phyloP scores from a whole-genome alignment of 2,888 invertebrate genomes.

The Schrankia costaestrigalis region DNA sequence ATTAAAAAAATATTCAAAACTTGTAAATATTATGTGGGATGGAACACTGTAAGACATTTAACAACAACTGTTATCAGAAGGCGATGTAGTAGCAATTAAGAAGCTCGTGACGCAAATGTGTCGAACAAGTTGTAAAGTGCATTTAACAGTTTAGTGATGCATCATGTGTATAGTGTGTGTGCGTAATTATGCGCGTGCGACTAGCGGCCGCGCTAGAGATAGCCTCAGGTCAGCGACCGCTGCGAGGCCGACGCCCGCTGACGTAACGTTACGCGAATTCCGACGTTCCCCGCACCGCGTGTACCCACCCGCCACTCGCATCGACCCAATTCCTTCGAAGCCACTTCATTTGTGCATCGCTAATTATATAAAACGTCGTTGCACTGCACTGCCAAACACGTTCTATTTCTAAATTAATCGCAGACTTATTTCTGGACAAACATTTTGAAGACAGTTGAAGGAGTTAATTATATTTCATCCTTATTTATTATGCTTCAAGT shows the following conservation, averaged over 20 bases:
- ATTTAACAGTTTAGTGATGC: constrained; percentile 24
- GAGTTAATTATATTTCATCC: too few species aligned
- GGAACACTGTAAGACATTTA: too few species aligned
- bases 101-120: constrained; percentile 11
- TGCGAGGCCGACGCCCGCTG: constrained; percentile 76
- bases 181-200: constrained; percentile 63
- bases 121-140: constrained; percentile 16
- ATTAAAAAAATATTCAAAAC: too few species aligned
- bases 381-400: constrained; percentile 58
- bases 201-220: constrained; percentile 68
- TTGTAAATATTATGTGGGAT: too few species aligned
- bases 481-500: too few species aligned
- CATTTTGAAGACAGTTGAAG: constrained; percentile 23
- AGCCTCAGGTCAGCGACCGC: constrained; percentile 75
- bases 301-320: constrained; percentile 44
- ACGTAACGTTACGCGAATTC: constrained; percentile 80
- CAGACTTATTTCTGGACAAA: constrained; percentile 43
- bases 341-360: constrained; percentile 75
- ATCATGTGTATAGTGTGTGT: constrained; percentile 34
- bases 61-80: too few species aligned
- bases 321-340: constrained; percentile 78
- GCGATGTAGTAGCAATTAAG: constrained; percentile 7
- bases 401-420: constrained; percentile 65
- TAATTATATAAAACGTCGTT: constrained; percentile 69
- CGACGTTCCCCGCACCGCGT: constrained; percentile 48